A percentile compares a stretch with the other conserved stretches of the same genome.
These are phyloP conservation scores for Myopa tessellatipennis DNA, from an alignment of 2,888 invertebrate species.

Conservation along the genomic window DNA sequence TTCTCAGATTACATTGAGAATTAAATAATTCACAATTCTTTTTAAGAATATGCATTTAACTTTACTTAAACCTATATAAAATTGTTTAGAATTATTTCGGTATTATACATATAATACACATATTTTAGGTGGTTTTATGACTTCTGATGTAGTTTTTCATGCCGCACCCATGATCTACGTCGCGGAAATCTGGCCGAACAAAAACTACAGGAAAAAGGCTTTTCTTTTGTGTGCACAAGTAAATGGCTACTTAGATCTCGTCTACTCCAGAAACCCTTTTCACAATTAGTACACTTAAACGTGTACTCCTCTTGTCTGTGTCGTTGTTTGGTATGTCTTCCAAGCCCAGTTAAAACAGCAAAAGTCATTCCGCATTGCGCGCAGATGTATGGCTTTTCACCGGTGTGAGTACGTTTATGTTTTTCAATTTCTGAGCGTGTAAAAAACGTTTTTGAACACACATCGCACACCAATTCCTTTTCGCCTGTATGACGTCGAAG, in stretches of 20 bases:
- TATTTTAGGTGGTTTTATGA: no score
- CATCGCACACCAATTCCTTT: conserved; percentile 56
- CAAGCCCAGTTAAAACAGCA: conserved; percentile 58
- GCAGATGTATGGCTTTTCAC: conserved; percentile 50
- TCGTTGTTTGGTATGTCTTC: conserved; percentile 54
- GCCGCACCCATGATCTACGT: background rate
- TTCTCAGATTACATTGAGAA: no score
- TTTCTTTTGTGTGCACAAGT: background rate
- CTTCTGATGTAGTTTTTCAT: background rate
- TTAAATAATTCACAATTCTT: no score
- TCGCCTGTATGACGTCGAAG: conserved; percentile 48
- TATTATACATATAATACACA: no score
- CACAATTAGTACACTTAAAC: conserved; percentile 55
- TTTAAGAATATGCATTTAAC: no score
- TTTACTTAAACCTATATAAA: no score
- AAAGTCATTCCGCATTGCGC: conserved; percentile 55
- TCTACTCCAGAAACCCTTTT: conserved; percentile 41
- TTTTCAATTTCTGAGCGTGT: conserved; percentile 59
- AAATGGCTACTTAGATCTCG: background rate
- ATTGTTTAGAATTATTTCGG: no score
- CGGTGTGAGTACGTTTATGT: conserved; percentile 56
- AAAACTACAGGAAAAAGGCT: background rate
- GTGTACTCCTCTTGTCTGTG: conserved; percentile 56
- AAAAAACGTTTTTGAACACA: conserved; percentile 58
- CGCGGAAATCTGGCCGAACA: background rate